Conservation (phyloP, 2,888 invertebrate species). For the Dinocampus coccinellae region DNA sequence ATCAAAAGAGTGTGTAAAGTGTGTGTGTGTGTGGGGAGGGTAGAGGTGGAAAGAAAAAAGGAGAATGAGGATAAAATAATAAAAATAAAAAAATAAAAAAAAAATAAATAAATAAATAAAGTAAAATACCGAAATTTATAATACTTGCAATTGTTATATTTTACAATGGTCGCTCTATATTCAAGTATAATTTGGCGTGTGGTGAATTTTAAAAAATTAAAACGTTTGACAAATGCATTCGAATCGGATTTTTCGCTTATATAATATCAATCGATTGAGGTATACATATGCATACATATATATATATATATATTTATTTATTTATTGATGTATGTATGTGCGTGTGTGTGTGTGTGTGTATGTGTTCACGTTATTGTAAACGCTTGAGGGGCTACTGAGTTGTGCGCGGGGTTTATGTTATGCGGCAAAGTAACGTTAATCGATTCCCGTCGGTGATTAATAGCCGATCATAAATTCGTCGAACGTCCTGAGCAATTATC, state of each 20-base stretch:
- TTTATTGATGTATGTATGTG: background rate
- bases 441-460: constrained; percentile 43
- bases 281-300: background rate
- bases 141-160: background rate
- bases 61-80: too few species aligned
- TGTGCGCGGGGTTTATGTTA: constrained; percentile 12
- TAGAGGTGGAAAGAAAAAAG: too few species aligned
- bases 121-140: background rate
- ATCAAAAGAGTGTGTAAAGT: too few species aligned
- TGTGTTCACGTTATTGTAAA: background rate
- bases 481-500: constrained; percentile 47
- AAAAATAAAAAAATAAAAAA: too few species aligned
- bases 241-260: constrained; percentile 5
- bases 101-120: background rate
- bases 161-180: background rate
- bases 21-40: too few species aligned
- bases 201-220: background rate
- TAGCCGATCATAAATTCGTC: constrained; percentile 47
- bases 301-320: background rate
- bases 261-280: constrained; percentile 17
- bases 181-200: background rate
- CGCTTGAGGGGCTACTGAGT: background rate
- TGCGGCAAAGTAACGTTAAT: constrained; percentile 40
- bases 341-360: background rate
- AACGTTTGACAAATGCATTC: constrained; percentile 25